Base-by-base conservation (phyloP, 1,140 invertebrate species). In the Neodiprion virginianus region DNA sequence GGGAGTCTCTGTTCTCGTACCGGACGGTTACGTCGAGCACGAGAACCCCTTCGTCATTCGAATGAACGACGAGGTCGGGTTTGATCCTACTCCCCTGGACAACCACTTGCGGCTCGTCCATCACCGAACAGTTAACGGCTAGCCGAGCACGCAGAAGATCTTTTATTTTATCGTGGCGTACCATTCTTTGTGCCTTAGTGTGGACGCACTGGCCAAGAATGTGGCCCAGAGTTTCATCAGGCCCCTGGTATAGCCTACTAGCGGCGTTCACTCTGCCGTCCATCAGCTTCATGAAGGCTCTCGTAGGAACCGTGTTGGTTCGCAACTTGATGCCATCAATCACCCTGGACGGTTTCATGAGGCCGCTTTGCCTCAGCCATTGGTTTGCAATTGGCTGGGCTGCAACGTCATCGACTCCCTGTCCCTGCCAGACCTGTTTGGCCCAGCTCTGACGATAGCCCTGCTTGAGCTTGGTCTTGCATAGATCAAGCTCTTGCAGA, bases 281-380 rank as follows among this genome's bases (percentile, higher is more conserved):
- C 10, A 69, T 48, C 1, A n/a, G 1, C 14, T n/a, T 61, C 7
- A 61, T 61, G 11, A 11, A 61, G 10, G 48, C 47, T 28, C 3
- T 11, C 11, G 70, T 71, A 0, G 50, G 50, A 8, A 48, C 0
- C 2, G 70, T 71, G 17, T 71, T 53, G 2, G 70, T 53, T 8
- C 70, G 14, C 17, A 53, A 14, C 70, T 11, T 48, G 11, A 69
- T n/a, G 0, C 10, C 67, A 69, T 69, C 47, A 10, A 21, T 48
- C 23, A 71, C 1, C 12, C n/a, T 1, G 69, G 76, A 53, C 65
- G 78, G 79, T 74, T 76, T 79, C 7, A 79, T 65, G 11, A 82
- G 75, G 40, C n/a, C 67, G 14, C 65, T 28, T 23, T 75, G 61
- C 5, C 14, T 40, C 11, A 81, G 72, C 74, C 74, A 80, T 14